Percentiles rank a stretch among this genome's conserved stretches.
phyloP scores from a whole-genome alignment of 1,140 invertebrate species.

The Eriosoma lanigerum region DNA sequence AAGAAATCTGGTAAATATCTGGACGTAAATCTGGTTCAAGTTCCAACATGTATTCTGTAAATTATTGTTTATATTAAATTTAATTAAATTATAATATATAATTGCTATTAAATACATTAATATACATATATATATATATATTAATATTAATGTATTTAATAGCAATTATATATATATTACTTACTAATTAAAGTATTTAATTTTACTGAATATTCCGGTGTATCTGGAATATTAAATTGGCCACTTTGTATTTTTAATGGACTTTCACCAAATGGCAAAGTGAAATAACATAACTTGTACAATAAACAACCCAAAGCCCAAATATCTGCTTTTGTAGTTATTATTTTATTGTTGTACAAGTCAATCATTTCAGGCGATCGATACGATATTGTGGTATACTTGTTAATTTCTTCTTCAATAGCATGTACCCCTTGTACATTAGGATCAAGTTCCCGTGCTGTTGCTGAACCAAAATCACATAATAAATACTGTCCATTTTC shows the following conservation, averaged over 20 bases:
- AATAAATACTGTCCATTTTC: conserved; percentile 79
- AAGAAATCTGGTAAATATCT: conserved; percentile 87
- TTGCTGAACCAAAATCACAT: conserved; percentile 89
- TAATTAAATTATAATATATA: not conserved
- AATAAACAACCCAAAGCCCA: conserved; percentile 90
- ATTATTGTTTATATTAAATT: conserved; percentile 52
- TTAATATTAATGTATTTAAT: too few relatives aligned
- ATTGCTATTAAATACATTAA: too few relatives aligned
- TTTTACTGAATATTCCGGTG: conserved; percentile 71
- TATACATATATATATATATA: too few relatives aligned
- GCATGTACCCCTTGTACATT: conserved; percentile 69
- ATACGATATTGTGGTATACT: conserved; percentile 92
- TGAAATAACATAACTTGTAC: conserved; percentile 91
- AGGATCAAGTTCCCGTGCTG: conserved; percentile 76
- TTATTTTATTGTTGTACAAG: conserved; percentile 82
- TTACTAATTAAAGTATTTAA: conserved; percentile 64
- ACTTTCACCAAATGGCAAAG: conserved; percentile 90
- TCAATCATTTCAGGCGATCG: conserved; percentile 95
- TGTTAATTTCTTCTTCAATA: conserved; percentile 90
- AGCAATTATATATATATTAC: too few relatives aligned
- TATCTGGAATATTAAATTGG: conserved; percentile 84
- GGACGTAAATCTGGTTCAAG: conserved; percentile 79
- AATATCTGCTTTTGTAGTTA: conserved; percentile 91
- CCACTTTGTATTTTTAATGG: conserved; percentile 90
- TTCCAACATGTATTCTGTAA: conserved; percentile 80